Evolutionary conservation across 2,888 invertebrate genomes (phyloP).

Genomic region (Hypsopygia costalis): DNA sequence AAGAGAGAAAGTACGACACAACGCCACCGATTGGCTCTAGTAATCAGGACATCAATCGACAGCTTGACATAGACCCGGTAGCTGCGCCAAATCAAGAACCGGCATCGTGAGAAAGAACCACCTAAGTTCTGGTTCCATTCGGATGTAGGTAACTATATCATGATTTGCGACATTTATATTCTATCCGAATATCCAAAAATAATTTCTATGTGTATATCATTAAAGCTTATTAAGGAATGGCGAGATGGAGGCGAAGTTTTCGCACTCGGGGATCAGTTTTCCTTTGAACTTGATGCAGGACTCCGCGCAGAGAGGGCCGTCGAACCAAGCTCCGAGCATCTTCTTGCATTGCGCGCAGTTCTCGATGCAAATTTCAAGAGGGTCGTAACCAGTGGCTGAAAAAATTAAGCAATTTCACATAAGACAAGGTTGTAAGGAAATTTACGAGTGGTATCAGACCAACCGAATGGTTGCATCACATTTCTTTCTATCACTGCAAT

Average conservation of each 20-base stretch:
- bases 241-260: constrained; percentile 89
- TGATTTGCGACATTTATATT: neutral
- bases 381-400: constrained; percentile 74
- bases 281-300: constrained; percentile 91
- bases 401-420: constrained; percentile 13
- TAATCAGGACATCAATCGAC: too few relatives aligned
- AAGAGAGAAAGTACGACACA: too few relatives aligned
- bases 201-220: constrained; percentile 12
- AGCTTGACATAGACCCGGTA: too few relatives aligned
- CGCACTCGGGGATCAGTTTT: constrained; percentile 92
- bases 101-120: too few relatives aligned
- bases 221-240: constrained; percentile 84
- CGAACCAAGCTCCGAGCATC: constrained; percentile 92
- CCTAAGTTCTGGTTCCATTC: too few relatives aligned
- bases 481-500: too few relatives aligned
- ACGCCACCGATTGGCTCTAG: too few relatives aligned
- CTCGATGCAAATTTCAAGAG: constrained; percentile 86
- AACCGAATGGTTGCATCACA: too few relatives aligned
- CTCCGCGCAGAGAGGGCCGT: constrained; percentile 92
- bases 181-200: constrained; percentile 1
- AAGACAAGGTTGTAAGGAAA: too few relatives aligned
- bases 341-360: constrained; percentile 95
- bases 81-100: too few relatives aligned
- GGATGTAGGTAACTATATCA: too few relatives aligned
- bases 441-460: too few relatives aligned